Evolutionary conservation across 2,888 invertebrate genomes (phyloP).

Genomic region (Endotricha flammealis): DNA sequence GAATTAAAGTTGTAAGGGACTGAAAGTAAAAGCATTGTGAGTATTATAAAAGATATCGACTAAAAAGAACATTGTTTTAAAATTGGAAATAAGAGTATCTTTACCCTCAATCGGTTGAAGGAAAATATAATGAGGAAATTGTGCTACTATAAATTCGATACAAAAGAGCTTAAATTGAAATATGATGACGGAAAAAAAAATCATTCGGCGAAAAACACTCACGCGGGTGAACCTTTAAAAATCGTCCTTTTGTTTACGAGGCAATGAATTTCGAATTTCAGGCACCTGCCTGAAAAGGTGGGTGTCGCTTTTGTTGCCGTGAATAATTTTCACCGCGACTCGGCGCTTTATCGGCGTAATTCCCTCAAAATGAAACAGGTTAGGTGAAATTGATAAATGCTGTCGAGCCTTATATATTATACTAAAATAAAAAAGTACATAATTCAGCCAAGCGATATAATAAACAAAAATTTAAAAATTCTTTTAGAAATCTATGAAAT

Average conservation of each 20-base stretch:
- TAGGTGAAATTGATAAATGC: conserved; percentile 52
- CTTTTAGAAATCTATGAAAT: too few relatives aligned
- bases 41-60: too few relatives aligned
- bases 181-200: conserved; percentile 30
- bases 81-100: too few relatives aligned
- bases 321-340: conserved; percentile 46
- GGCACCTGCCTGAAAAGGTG: conserved; percentile 55
- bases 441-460: too few relatives aligned
- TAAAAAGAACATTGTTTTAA: too few relatives aligned
- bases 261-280: conserved; percentile 64
- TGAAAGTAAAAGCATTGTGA: too few relatives aligned
- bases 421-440: background rate
- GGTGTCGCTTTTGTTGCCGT: conserved; percentile 55
- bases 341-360: conserved; percentile 47
- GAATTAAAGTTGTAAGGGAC: too few relatives aligned
- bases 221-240: conserved; percentile 42
- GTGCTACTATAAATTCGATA: too few relatives aligned
- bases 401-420: conserved; percentile 20
- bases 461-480: too few relatives aligned
- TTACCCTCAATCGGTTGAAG: too few relatives aligned
- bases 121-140: too few relatives aligned
- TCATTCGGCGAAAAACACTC: conserved; percentile 29
- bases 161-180: conserved; percentile 33
- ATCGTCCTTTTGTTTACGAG: conserved; percentile 60
- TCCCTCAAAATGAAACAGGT: conserved; percentile 50